Evolutionary conservation across 2,888 invertebrate species (phyloP), one percentile per base, ranked within the genome.

Genomic region (Monoplex corrugatus): DNA sequence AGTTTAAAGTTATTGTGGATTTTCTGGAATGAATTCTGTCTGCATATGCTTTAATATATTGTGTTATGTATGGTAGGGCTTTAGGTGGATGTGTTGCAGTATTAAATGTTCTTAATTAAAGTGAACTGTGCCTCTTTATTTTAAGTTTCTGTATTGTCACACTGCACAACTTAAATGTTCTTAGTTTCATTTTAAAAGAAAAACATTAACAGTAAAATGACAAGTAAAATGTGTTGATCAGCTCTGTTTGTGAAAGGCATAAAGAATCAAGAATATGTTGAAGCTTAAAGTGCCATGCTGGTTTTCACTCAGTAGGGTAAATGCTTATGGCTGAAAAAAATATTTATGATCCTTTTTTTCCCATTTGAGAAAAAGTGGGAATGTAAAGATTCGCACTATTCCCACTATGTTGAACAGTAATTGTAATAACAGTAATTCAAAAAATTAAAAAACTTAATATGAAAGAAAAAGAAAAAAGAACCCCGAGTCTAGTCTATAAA

Each of bases 61-160:
- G 88, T 88, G 83, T 68, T 88, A 63, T 63, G 63, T 88, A 83
- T 87, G 44, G 87, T 83, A 88, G 88, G 88, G 88, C 88, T 88
- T 88, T 83, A 82, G 87, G 82, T 88, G 83, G 83, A 83, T 88
- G 82, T 88, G 83, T 88, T 87, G 83, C 87, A 68, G 82, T 43
- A 50, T 80, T 40, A 43, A 80, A 44, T 86, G 87, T 80, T 80
- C 50, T 87, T 45, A 82, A 82, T 86, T 68, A 82, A 88, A 83
- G 88, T 83, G 72, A 83, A 68, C 35, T 88, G 83, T 88, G 82
- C 57, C 80, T 86, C 43, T 38, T 63, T 83, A 44, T 87, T 88
- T 88, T 88, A 63, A 88, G 83, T 88, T 88, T 44, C 35, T 35
- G 82, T 88, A 83, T 68, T 83, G 88, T 88, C 88, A 88, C 68